phyloP scores from a whole-genome alignment of 2,113 vertebrate species.

The Labeo catla region DNA sequence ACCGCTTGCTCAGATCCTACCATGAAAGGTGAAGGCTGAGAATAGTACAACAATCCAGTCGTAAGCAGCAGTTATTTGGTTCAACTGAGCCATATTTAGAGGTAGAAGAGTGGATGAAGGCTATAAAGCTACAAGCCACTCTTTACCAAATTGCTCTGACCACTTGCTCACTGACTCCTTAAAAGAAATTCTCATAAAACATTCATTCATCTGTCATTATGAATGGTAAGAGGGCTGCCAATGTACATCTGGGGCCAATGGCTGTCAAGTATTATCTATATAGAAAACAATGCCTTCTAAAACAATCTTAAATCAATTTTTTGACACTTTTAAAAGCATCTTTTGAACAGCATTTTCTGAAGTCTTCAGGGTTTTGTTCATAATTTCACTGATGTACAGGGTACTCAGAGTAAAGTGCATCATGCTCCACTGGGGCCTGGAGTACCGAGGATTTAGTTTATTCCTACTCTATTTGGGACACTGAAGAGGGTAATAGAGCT shows the following conservation, averaged over 20 bases:
- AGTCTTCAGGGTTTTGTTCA: conserved; percentile 16
- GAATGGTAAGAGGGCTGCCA: conserved; percentile 12
- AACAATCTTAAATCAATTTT: conserved; percentile 37
- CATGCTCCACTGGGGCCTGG: conserved; percentile 43
- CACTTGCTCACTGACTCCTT: background rate
- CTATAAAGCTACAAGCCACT: background rate
- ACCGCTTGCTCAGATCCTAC: conserved; percentile 9
- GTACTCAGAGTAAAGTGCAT: conserved; percentile 55
- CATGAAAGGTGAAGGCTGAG: background rate
- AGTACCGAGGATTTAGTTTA: conserved; percentile 7
- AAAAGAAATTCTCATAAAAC: conserved; percentile 15
- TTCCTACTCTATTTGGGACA: conserved; percentile 15
- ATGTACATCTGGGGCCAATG: conserved; percentile 25
- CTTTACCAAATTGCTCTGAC: background rate
- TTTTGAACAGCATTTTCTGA: background rate
- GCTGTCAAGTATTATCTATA: conserved; percentile 19
- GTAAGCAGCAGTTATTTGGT: background rate
- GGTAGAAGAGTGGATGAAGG: conserved; percentile 2
- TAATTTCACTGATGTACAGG: conserved; percentile 36
- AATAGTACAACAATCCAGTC: conserved; percentile 8
- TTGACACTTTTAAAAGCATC: conserved; percentile 27
- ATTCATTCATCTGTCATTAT: conserved; percentile 7
- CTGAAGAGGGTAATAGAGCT: conserved; percentile 23
- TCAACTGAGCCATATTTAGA: background rate
- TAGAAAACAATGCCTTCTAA: conserved; percentile 23